Evolutionary conservation across 2,888 invertebrate genomes (phyloP), one percentile per base, ranked within the genome.

Genomic region (Halictus ligatus): DNA sequence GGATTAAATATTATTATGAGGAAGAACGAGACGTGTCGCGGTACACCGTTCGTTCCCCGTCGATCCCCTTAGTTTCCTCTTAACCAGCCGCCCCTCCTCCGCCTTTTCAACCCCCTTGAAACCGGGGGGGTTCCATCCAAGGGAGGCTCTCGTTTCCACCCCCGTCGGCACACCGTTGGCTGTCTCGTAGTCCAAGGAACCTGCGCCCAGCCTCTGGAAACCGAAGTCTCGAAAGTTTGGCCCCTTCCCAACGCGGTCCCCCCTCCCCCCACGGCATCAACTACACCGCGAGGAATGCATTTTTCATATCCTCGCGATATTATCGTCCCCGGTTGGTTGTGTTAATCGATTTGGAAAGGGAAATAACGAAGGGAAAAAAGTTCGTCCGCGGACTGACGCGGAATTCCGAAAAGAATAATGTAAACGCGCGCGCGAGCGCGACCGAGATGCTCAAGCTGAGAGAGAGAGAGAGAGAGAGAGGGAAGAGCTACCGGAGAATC

Each of bases 1-100:
- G 94, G 94, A 94, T 94, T 94, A 94, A 94, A 94, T 94, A 94
- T 94, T 94, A 94, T 94, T 94, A 95, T 94, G 94, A 94, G 93
- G 93, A 92, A 90, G 92, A 93, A 93, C 92, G 93, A 91, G 92
- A 93, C 93, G 92, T 92, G 93, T 93, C 94, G 92, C 90, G 84
- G 88, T 90, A 86, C 77, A 88, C 86, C 88, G 86, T 83, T 75
- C 84, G 84, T 83, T 89, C 81, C 80, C 74, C 83, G 85, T 84
- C 87, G 81, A 87, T 87, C 80, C 87, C 78, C 87, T 76, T 83
- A 75, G 80, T 81, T 78, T 60, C 78, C 71, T 74, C 72, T 78
- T 84, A 75, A 80, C 82, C 85, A 75, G 50, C 67, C 60, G 60
- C n/a, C 21, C 35, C 35, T 15, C 85, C 75, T 18, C 72, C 64